Evolutionary conservation across 37 sponge, comb jelly and placozoan genomes (phyloP).

Genomic region (Halisarca cf. caerulea): DNA sequence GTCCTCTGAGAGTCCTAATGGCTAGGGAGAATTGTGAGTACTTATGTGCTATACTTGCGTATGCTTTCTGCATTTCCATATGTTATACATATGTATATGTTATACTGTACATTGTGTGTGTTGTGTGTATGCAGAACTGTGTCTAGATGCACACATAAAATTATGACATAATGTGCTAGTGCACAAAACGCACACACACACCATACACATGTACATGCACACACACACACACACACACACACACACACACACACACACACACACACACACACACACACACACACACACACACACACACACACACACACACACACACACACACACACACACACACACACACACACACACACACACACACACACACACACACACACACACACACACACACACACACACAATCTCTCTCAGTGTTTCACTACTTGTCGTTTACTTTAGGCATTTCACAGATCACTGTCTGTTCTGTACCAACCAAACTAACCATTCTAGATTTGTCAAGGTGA

Average conservation of each 20-base stretch:
- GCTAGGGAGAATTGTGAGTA: constrained; percentile 75
- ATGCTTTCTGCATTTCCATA: too few species aligned
- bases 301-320: constrained; percentile 2
- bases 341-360: not conserved
- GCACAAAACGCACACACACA: not conserved
- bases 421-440: not conserved
- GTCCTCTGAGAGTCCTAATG: constrained; percentile 42
- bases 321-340: not conserved
- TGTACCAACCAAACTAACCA: constrained; percentile 9
- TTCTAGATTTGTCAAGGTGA: constrained; percentile 19
- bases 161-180: not conserved
- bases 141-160: too few species aligned
- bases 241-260: constrained; percentile 10
- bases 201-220: not conserved
- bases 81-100: too few species aligned
- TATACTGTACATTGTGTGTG: too few species aligned
- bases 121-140: too few species aligned
- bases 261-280: constrained; percentile 6
- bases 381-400: too few species aligned
- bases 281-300: constrained; percentile 6
- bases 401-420: too few species aligned
- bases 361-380: too few species aligned
- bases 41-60: not conserved
- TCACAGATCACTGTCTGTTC: not conserved
- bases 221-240: not conserved